Evolutionary conservation across 2,888 invertebrate species (phyloP), one percentile per base, ranked within the genome.

Genomic region (Scaptomyza reducta): DNA sequence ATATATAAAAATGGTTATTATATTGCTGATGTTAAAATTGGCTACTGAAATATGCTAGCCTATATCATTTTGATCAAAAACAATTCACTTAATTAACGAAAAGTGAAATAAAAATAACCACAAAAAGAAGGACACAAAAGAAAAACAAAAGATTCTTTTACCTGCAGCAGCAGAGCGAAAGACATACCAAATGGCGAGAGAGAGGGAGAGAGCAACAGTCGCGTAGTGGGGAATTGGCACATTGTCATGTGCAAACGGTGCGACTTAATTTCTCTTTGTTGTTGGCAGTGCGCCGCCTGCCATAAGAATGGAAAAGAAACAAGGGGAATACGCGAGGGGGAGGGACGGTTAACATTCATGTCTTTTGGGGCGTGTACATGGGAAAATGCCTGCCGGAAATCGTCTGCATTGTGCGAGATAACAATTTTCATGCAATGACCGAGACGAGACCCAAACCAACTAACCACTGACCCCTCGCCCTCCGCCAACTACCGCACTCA

Each of bases 371-470:
- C 66, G 57, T 60, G 60, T 70, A 47, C 51, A 71, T 62, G 63
- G 42, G 41, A 65, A 65, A 77, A 75, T 79, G 79, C 79, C 80
- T 74, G 74, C 67, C 84, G 87, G 88, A 88, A 87, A 88, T 84
- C 78, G 88, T 88, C 87, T 88, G 85, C 88, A 81, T 59, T 84
- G 72, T 87, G 87, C 79, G 79, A 88, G 84, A 84, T 84, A 84
- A 88, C 84, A 84, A 84, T 88, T 87, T 88, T 84, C 87, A 83
- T 88, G 81, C 71, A 76, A 74, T 76, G 87, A 76, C 72, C 86
- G 64, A 73, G 83, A 65, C 85, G 72, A 63, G 35, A 38, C 22
- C 61, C 62, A 45, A 57, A 42, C 56, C 55, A 6, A 13, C 25
- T 29, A 50, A 38, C 49, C 47, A 33, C 45, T 14, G 35, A 25